Conservation (phyloP, 1,140 invertebrate species). For the Cataglyphis hispanica region DNA sequence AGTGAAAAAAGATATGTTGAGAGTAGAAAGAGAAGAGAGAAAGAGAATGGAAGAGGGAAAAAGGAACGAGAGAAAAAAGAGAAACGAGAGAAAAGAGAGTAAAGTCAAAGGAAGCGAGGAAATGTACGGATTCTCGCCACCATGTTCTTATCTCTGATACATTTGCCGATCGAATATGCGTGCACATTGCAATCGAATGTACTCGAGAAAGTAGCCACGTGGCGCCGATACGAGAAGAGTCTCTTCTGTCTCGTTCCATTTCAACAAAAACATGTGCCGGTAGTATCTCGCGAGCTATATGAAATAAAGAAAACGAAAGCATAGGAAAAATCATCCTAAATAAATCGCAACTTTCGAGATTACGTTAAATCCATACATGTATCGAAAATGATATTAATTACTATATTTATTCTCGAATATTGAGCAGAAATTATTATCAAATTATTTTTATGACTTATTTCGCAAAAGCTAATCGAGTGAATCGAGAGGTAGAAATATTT, state of each 20-base stretch:
- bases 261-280: neutral
- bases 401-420: neutral
- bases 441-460: neutral
- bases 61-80: neutral
- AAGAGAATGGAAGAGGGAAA: neutral
- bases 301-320: neutral
- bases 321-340: neutral
- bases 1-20: neutral
- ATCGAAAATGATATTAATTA: neutral
- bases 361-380: neutral
- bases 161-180: conserved; percentile 45
- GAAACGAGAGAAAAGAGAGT: neutral
- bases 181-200: conserved; percentile 55
- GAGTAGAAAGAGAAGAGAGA: neutral
- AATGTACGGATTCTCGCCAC: conserved; percentile 29
- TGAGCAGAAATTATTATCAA: neutral
- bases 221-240: conserved; percentile 28
- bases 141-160: conserved; percentile 44
- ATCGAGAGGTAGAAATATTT: no score
- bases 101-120: conserved; percentile 4
- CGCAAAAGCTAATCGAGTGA: neutral
- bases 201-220: conserved; percentile 63
- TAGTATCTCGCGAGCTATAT: neutral
- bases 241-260: neutral
- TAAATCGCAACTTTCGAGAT: neutral